Evolutionary conservation across 2,888 invertebrate genomes (phyloP).

Genomic region (Philonicus albiceps): DNA sequence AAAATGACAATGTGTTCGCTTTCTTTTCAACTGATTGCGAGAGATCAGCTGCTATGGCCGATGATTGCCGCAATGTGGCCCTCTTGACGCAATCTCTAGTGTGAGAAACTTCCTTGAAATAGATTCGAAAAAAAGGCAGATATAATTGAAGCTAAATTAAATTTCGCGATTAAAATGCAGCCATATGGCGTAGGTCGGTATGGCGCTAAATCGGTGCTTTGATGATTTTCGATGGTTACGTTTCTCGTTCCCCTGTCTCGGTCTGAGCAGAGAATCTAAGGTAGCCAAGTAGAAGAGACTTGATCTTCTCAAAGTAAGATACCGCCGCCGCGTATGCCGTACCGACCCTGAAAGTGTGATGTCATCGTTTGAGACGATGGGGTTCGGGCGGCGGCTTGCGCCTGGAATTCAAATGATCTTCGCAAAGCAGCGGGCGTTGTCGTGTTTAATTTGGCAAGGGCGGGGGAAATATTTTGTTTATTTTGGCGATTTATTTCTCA

Average conservation of each 20-base stretch:
- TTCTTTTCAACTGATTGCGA: neutral
- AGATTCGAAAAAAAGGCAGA: neutral
- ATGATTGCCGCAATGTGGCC: neutral
- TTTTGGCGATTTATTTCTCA: neutral
- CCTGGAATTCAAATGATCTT: slow-evolving; percentile 25
- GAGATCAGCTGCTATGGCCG: neutral
- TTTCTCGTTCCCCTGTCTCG: neutral
- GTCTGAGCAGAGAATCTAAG: neutral
- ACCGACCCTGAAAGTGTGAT: slow-evolving; percentile 35
- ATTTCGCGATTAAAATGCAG: neutral
- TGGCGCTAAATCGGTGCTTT: neutral
- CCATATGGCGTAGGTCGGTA: neutral
- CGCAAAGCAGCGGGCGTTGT: neutral
- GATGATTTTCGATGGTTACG: neutral
- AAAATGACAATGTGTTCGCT: neutral
- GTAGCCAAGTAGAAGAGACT: neutral
- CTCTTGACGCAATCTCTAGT: neutral
- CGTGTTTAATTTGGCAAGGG: neutral
- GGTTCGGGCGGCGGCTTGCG: slow-evolving; percentile 25
- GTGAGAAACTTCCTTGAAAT: neutral
- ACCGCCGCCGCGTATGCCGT: neutral
- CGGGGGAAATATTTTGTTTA: slow-evolving; percentile 20
- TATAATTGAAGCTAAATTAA: neutral
- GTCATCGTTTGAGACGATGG: slow-evolving; percentile 16
- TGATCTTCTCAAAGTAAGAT: neutral